A percentile compares a stretch with the other conserved stretches of the same genome.
Conservation (phyloP, 2,888 invertebrate species). For the Glaucopsyche alexis region DNA sequence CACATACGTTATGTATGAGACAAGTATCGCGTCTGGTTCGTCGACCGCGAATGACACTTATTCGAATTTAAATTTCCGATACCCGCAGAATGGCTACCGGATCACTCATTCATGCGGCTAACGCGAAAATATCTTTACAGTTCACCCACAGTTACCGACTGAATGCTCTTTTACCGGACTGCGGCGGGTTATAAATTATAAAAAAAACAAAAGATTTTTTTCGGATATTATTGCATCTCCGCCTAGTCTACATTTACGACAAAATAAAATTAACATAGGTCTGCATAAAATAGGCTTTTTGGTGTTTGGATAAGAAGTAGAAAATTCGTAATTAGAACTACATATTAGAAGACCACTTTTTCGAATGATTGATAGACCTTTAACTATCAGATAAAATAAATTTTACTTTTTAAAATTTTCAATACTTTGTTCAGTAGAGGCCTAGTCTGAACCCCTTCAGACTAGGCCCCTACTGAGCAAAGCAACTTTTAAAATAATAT, state of each 20-base stretch:
- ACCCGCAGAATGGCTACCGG: slow-evolving; percentile 37
- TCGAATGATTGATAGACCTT: too few relatives aligned
- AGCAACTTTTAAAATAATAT: too few relatives aligned
- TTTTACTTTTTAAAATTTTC: too few relatives aligned
- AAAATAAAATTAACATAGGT: too few relatives aligned
- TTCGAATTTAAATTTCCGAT: slow-evolving; percentile 47
- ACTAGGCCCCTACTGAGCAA: too few relatives aligned
- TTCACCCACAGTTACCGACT: slow-evolving; percentile 28
- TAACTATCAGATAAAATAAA: too few relatives aligned
- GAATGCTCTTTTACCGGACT: slow-evolving; percentile 23
- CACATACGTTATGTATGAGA: slow-evolving; percentile 39
- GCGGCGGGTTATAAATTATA: not conserved
- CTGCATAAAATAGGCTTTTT: too few relatives aligned
- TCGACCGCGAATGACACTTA: slow-evolving; percentile 46
- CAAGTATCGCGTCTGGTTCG: slow-evolving; percentile 42
- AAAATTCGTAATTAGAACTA: too few relatives aligned
- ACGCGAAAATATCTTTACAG: slow-evolving; percentile 38
- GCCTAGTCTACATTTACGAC: not conserved
- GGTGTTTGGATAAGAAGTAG: too few relatives aligned
- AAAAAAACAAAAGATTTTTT: not conserved
- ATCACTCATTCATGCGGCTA: slow-evolving; percentile 43
- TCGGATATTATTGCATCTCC: not conserved
- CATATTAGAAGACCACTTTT: too few relatives aligned
- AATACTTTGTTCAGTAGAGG: too few relatives aligned
- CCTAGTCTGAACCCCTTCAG: too few relatives aligned